A percentile compares a stretch with the other conserved stretches of the same genome.
phyloP scores from a whole-genome alignment of 1,140 invertebrate genomes.

The Stegodyphus mimosarum region DNA sequence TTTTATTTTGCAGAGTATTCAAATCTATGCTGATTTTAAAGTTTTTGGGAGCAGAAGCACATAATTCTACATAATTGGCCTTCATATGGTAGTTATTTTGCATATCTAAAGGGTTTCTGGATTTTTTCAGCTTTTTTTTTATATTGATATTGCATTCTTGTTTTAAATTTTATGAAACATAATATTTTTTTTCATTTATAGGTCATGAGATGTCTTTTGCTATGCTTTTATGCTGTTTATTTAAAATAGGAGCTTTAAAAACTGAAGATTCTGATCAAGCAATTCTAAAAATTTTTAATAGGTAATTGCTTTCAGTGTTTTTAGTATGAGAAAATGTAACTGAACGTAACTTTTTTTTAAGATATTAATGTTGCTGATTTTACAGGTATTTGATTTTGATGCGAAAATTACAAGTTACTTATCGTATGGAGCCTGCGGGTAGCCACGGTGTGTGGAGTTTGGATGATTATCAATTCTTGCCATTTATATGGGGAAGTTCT shows the following conservation, averaged over 20 bases:
- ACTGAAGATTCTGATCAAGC: conserved; percentile 81
- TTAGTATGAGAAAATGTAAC: too few species aligned
- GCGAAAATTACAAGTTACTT: conserved; percentile 87
- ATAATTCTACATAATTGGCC: too few species aligned
- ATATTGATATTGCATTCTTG: background rate
- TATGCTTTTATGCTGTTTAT: conserved; percentile 95
- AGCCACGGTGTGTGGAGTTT: conserved; percentile 95
- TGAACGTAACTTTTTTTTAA: too few species aligned
- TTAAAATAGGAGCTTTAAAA: conserved; percentile 85
- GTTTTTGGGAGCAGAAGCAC: too few species aligned
- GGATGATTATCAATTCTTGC: conserved; percentile 99
- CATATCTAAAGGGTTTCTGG: too few species aligned
- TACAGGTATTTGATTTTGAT: conserved; percentile 87
- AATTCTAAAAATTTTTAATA: conserved; percentile 79
- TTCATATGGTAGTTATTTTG: too few species aligned
- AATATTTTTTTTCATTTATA: conserved; percentile 55
- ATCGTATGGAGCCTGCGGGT: conserved; percentile 99
- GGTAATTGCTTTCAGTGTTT: conserved; percentile 65
- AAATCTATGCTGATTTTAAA: too few species aligned
- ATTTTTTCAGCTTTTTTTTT: too few species aligned
- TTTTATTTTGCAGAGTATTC: too few species aligned
- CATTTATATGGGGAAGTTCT: conserved; percentile 98
- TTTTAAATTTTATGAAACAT: conserved; percentile 12
- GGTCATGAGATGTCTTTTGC: conserved; percentile 97
- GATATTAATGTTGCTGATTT: background rate